Percentiles rank a stretch among this genome's conserved stretches.
Conservation (phyloP, 2,888 invertebrate genomes). For the Acleris sparsana region DNA sequence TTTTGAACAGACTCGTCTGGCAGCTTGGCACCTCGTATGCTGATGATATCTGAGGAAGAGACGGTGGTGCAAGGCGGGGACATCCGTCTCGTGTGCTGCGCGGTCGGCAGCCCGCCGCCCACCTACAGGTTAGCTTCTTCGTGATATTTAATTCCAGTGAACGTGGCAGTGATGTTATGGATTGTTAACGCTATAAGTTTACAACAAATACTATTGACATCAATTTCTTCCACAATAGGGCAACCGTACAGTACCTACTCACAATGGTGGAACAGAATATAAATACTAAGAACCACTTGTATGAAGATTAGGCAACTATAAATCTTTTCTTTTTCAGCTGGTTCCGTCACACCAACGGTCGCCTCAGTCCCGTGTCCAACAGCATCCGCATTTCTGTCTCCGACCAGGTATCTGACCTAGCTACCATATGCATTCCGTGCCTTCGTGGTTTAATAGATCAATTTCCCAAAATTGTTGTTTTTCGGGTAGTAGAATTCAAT, state of each 20-base stretch:
- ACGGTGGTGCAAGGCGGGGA: constrained; percentile 86
- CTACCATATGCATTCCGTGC: too few species aligned
- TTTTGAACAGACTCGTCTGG: constrained; percentile 73
- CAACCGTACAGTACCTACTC: too few species aligned
- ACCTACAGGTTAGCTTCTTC: constrained; percentile 82
- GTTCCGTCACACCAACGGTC: constrained; percentile 84
- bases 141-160: too few species aligned
- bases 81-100: constrained; percentile 87
- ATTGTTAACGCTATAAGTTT: too few species aligned
- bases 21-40: constrained; percentile 87
- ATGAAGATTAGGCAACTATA: too few species aligned
- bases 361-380: constrained; percentile 84
- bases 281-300: not conserved
- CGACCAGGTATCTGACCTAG: constrained; percentile 65
- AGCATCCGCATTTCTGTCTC: constrained; percentile 85
- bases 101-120: constrained; percentile 88
- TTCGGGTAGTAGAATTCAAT: too few species aligned
- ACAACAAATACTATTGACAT: too few species aligned
- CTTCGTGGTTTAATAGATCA: too few species aligned
- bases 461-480: too few species aligned
- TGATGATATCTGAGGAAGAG: constrained; percentile 86
- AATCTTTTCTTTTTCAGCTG: constrained; percentile 67
- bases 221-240: too few species aligned
- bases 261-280: not conserved
- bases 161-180: too few species aligned